Conservation (phyloP, 2,888 invertebrate genomes). For the Oasisia sp. region DNA sequence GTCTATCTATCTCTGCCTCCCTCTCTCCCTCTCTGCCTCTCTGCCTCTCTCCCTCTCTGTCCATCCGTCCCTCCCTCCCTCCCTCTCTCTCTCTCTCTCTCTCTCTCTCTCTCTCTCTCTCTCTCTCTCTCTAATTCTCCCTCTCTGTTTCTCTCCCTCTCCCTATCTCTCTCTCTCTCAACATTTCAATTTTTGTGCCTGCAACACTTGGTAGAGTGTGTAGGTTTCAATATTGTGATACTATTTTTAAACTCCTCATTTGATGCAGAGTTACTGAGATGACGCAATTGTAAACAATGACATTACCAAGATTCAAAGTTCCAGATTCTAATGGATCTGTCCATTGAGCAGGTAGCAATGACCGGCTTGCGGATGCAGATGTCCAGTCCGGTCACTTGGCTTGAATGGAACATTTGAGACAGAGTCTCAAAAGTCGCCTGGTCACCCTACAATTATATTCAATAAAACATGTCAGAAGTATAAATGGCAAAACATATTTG, state of each 20-base stretch:
- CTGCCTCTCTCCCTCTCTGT: too few relatives aligned
- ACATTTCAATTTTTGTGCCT: background rate
- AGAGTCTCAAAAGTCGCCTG: constrained; percentile 62
- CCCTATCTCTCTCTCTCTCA: too few relatives aligned
- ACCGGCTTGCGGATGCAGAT: constrained; percentile 91
- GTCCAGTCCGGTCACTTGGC: constrained; percentile 81
- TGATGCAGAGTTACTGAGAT: background rate
- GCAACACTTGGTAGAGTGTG: background rate
- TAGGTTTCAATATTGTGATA: background rate
- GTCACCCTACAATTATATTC: constrained; percentile 51
- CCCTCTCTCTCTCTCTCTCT: too few relatives aligned
- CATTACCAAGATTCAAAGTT: constrained; percentile 83
- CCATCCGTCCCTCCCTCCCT: too few relatives aligned
- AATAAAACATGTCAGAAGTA: background rate
- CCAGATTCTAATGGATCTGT: constrained; percentile 90
- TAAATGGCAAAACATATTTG: too few relatives aligned
- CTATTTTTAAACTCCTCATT: background rate
- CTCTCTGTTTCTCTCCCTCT: too few relatives aligned
- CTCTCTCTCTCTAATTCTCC: too few relatives aligned
- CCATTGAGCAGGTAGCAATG: constrained; percentile 83
- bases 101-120: too few relatives aligned
- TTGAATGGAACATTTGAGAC: constrained; percentile 73
- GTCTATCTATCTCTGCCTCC: too few relatives aligned
- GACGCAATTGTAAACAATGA: background rate
- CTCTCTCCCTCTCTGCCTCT: too few relatives aligned